These are phyloP conservation scores for Alligator sinensis DNA, from an alignment of 2,113 vertebrate species.

Conservation along the genomic window DNA sequence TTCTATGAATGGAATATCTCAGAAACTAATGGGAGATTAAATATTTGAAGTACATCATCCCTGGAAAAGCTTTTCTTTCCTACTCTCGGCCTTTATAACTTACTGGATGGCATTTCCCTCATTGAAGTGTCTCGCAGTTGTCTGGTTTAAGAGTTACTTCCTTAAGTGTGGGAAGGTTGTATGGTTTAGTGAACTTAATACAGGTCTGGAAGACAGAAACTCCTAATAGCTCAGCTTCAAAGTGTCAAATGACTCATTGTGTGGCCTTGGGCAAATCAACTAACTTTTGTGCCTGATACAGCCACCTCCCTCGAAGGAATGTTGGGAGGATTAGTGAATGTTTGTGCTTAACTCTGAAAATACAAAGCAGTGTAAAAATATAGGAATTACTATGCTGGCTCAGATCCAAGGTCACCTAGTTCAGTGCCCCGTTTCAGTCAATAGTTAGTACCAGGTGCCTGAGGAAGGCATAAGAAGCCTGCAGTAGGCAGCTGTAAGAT, in stretches of 20 bases:
- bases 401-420: background rate
- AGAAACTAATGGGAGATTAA: background rate
- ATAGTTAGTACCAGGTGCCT: background rate
- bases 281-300: background rate
- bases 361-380: background rate
- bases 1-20: background rate
- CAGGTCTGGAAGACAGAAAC: accelerated
- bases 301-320: background rate
- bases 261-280: background rate
- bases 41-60: background rate
- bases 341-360: background rate
- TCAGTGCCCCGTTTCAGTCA: too few species aligned
- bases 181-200: background rate
- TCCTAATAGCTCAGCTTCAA: background rate
- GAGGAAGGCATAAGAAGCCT: background rate
- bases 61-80: background rate
- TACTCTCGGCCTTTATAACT: background rate
- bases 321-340: background rate
- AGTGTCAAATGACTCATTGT: conserved; percentile 14
- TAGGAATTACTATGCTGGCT: accelerated
- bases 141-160: background rate
- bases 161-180: background rate
- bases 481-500: too few species aligned
- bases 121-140: background rate
- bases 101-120: background rate